Conservation (phyloP, 2,797 vertebrate species). For the Petrocephalus sullivani region DNA sequence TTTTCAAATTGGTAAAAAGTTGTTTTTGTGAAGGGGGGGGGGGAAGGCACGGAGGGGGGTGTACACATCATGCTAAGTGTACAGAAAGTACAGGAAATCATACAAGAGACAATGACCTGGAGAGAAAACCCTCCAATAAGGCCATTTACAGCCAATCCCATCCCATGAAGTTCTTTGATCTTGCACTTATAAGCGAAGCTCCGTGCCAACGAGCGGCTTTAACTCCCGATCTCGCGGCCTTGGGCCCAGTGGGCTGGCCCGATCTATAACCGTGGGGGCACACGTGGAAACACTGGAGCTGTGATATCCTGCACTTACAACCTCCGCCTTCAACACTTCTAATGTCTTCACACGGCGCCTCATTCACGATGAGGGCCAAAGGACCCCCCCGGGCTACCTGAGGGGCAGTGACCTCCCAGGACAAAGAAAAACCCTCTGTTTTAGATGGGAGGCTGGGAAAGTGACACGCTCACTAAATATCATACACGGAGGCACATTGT, state of each 20-base stretch:
- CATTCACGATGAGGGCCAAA: slow-evolving; percentile 38
- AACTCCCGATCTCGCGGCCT: neutral
- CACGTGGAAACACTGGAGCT: slow-evolving; percentile 56
- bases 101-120: neutral
- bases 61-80: neutral
- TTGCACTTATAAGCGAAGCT: neutral
- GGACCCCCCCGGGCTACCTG: neutral
- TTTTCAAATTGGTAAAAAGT: neutral
- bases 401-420: neutral
- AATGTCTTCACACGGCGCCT: slow-evolving; percentile 37
- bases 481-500: neutral
- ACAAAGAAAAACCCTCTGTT: neutral
- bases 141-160: neutral
- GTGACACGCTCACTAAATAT: slow-evolving; percentile 52
- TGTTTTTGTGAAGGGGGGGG: neutral
- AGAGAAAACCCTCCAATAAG: neutral
- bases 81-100: neutral
- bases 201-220: neutral
- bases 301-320: slow-evolving; percentile 57
- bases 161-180: neutral
- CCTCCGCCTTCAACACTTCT: slow-evolving; percentile 53
- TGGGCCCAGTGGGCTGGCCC: neutral
- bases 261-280: slow-evolving; percentile 19
- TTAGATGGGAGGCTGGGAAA: neutral
- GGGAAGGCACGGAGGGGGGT: no score